phyloP scores from a whole-genome alignment of 2,797 vertebrate species.

The Furcifer pardalis region DNA sequence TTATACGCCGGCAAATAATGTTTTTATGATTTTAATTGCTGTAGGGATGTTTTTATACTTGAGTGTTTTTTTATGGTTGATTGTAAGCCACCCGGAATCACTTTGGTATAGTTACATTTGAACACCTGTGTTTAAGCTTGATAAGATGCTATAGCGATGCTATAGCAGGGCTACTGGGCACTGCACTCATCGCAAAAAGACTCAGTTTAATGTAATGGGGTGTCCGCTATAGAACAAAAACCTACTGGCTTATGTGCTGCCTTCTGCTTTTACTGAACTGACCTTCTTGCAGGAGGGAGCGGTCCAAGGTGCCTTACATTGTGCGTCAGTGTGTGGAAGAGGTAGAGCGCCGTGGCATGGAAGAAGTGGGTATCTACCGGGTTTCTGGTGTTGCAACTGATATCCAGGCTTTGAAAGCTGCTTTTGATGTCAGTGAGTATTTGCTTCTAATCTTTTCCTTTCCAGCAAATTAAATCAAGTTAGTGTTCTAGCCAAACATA shows the following conservation, averaged over 20 bases:
- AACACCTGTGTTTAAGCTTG: no score
- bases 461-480: not conserved
- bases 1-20: no score
- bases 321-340: slow-evolving; percentile 95
- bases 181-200: not conserved
- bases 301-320: slow-evolving; percentile 94
- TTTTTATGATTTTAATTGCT: no score
- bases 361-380: slow-evolving; percentile 95
- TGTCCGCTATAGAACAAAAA: not conserved
- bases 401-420: slow-evolving; percentile 91
- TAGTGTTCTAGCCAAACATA: not conserved
- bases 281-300: slow-evolving; percentile 80
- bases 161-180: not conserved
- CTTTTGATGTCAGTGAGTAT: slow-evolving; percentile 92
- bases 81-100: no score
- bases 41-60: no score
- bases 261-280: not conserved
- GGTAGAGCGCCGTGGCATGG: slow-evolving; percentile 92
- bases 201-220: no score
- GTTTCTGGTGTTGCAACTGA: slow-evolving; percentile 94
- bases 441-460: slow-evolving; percentile 6
- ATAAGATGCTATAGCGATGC: not conserved
- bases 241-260: no score
- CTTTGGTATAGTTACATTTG: no score
- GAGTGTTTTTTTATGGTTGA: no score